Evolutionary conservation across 2,113 vertebrate genomes (phyloP).

Genomic region (Sciurus niger): DNA sequence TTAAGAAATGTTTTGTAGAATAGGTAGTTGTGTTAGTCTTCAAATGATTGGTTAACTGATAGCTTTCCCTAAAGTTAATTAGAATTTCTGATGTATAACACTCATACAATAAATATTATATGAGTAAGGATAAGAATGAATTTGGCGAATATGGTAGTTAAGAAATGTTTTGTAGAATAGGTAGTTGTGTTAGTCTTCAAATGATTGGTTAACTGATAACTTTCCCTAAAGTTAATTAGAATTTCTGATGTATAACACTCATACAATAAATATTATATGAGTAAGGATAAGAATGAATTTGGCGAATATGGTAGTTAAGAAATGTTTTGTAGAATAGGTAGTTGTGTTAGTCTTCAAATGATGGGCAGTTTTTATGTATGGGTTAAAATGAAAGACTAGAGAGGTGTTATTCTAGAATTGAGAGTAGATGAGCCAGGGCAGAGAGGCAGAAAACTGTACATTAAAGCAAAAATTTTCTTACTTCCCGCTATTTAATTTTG

Average conservation of each 20-base stretch:
- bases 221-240: neutral
- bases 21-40: neutral
- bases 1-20: constrained; percentile 21
- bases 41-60: neutral
- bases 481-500: neutral
- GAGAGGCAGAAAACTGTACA: neutral
- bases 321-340: constrained; percentile 8
- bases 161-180: constrained; percentile 23
- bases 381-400: neutral
- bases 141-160: neutral
- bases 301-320: neutral
- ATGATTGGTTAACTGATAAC: neutral
- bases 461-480: neutral
- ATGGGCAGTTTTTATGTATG: neutral
- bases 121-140: neutral
- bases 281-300: neutral
- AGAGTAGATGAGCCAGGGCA: neutral
- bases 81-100: neutral
- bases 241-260: neutral
- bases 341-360: neutral
- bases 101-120: neutral
- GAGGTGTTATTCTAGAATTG: neutral
- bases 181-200: neutral
- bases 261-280: neutral
- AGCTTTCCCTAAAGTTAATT: neutral